A percentile compares a stretch with the other conserved stretches of the same genome.
Evolutionary conservation across 2,797 vertebrate species (phyloP).

Genomic region (Acestrorhynchus altus): DNA sequence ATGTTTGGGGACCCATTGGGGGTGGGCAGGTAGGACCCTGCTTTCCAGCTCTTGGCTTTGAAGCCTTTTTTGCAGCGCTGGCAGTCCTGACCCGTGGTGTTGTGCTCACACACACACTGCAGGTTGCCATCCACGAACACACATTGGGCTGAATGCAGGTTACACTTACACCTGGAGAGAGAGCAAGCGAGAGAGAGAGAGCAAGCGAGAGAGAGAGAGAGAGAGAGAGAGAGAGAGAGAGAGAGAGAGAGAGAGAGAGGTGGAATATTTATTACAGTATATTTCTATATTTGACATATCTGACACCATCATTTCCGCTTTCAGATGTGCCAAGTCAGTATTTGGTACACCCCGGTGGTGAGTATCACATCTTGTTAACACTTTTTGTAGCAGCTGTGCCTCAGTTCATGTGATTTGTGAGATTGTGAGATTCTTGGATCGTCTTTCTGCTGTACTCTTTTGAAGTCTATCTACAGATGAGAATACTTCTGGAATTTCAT

Average conservation of each 20-base stretch:
- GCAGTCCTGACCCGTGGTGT: slow-evolving; percentile 97
- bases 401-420: no score
- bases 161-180: slow-evolving; percentile 92
- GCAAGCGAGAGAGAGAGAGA: not conserved
- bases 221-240: slow-evolving; percentile 16
- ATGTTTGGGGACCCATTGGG: slow-evolving; percentile 92
- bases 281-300: not conserved
- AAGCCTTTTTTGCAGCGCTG: slow-evolving; percentile 95
- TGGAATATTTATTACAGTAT: not conserved
- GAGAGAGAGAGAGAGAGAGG: slow-evolving; percentile 14
- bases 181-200: slow-evolving; percentile 7
- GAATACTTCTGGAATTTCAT: no score
- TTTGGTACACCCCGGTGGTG: no score
- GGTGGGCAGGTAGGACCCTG: slow-evolving; percentile 92
- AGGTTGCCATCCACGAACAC: slow-evolving; percentile 89
- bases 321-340: no score
- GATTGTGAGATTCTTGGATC: no score
- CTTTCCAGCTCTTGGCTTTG: slow-evolving; percentile 93
- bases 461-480: no score
- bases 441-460: no score
- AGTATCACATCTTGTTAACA: no score
- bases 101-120: slow-evolving; percentile 97
- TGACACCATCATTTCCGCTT: no score
- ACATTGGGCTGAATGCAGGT: slow-evolving; percentile 94
- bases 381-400: no score